phyloP scores from a whole-genome alignment of 1,140 invertebrate species.

The Pseudachorutes palmiensis region DNA sequence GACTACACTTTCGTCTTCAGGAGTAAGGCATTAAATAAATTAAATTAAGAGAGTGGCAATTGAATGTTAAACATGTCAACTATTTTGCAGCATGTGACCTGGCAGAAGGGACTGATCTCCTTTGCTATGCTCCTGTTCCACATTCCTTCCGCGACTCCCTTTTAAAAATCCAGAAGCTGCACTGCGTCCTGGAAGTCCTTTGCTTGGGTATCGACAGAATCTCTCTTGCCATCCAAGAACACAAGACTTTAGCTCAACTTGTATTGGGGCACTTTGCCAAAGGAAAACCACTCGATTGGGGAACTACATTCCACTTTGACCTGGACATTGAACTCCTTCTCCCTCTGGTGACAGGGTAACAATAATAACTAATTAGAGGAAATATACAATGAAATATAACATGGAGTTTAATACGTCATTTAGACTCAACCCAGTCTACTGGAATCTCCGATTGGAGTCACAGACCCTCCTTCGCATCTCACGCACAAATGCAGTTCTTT shows the following conservation, averaged over 20 bases:
- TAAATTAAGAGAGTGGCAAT: too few species aligned
- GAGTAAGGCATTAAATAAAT: slow-evolving; percentile 20
- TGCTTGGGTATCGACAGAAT: slow-evolving; percentile 28
- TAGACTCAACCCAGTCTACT: slow-evolving; percentile 25
- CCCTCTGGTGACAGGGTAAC: slow-evolving; percentile 21
- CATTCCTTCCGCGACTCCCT: slow-evolving; percentile 10
- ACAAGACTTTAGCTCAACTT: slow-evolving; percentile 22
- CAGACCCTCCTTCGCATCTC: neutral
- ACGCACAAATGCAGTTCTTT: slow-evolving; percentile 19
- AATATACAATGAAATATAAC: neutral
- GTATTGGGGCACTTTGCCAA: slow-evolving; percentile 23
- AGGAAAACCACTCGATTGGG: slow-evolving; percentile 20
- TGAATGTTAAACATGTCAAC: too few species aligned
- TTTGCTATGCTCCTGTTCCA: slow-evolving; percentile 7
- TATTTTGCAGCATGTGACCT: neutral
- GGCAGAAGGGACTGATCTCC: slow-evolving; percentile 16
- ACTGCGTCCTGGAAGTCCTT: slow-evolving; percentile 34
- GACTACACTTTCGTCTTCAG: slow-evolving; percentile 30
- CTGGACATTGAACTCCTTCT: slow-evolving; percentile 6
- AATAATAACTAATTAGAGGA: neutral
- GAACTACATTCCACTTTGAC: slow-evolving; percentile 29
- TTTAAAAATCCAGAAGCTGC: slow-evolving; percentile 28
- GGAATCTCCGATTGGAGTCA: slow-evolving; percentile 25
- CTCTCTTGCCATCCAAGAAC: slow-evolving; percentile 16
- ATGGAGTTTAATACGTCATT: neutral